Base-by-base conservation (phyloP, 2,888 invertebrate genomes). In the Cabera pusaria region DNA sequence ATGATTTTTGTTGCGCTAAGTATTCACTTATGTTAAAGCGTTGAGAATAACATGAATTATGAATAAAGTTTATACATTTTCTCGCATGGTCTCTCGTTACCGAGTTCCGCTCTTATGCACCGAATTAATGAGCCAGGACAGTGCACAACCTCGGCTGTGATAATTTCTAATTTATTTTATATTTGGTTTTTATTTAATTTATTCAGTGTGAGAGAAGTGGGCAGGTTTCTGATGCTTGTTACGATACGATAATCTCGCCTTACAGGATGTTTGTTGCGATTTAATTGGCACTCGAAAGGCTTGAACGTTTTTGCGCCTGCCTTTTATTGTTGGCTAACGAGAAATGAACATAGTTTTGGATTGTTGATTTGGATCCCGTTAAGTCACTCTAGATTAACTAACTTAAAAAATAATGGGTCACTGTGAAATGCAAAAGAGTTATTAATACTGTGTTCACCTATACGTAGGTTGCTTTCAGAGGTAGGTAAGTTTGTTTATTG, bases 241-340 rank as follows among this genome's bases (percentile, higher is more conserved):
- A 65, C 77, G 85, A 86, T 86, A 83, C 81, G 81, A 85, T 86
- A 83, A 87, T 86, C 79, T 85, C 64, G 72, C 69, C 78, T 78
- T 86, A 87, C 85, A 87, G 85, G 79, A 75, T 87, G 87, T 87
- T 84, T 75, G 78, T 69, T 68, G 64, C 67, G 67, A 69, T 84
- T 86, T 88, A 88, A 88, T 88, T 88, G 87, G 87, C 85, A 81
- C 75, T 74, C 74, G 75, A 72, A 77, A 78, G 80, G 74, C 73
- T 68, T 61, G 64, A 66, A 66, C 67, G 71, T 72, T 77, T 76
- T 74, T 75, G 72, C 67, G 65, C 60, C 64, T 64, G 60, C 64
- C 65, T 72, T 73, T 82, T 82, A 77, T 77, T 81, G 72, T 66
- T 62, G 66, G 59, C 68, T 71, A 69, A 69, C 69, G 66, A 68